phyloP scores from a whole-genome alignment of 2,888 invertebrate species.

The Silvanus unidentatus region DNA sequence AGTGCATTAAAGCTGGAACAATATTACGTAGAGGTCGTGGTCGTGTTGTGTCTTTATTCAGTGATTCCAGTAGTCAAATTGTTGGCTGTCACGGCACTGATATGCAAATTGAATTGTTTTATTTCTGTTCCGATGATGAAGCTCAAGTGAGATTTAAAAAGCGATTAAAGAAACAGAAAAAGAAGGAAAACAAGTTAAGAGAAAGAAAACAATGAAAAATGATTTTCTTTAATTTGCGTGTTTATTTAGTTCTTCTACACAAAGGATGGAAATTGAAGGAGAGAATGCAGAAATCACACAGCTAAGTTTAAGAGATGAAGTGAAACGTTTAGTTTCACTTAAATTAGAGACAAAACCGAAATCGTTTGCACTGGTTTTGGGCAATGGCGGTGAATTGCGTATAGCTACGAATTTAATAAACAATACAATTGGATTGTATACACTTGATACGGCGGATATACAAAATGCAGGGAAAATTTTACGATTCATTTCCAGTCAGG shows the following conservation, averaged over 20 bases:
- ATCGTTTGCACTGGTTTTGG: conserved; percentile 62
- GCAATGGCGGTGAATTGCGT: conserved; percentile 66
- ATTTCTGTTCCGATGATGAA: conserved; percentile 71
- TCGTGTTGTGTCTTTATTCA: conserved; percentile 67
- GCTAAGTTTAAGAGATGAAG: conserved; percentile 65
- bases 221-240: conserved; percentile 9
- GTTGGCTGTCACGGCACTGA: conserved; percentile 82
- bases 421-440: conserved; percentile 70
- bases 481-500: conserved; percentile 64
- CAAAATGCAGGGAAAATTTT: conserved; percentile 54
- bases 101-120: conserved; percentile 74
- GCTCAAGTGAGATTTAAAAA: conserved; percentile 65
- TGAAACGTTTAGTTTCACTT: conserved; percentile 61
- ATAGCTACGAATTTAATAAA: conserved; percentile 62
- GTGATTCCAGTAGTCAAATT: conserved; percentile 66
- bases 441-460: conserved; percentile 48
- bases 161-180: conserved; percentile 68
- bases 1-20: conserved; percentile 72
- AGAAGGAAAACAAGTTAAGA: conserved; percentile 49
- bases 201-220: background rate
- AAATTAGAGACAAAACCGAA: conserved; percentile 66
- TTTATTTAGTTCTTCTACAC: conserved; percentile 2
- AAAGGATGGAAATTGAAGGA: conserved; percentile 27
- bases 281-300: conserved; percentile 31
- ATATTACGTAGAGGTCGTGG: conserved; percentile 74